Evolutionary conservation across 2,888 invertebrate genomes (phyloP).

Genomic region (Sthenelais limicola): DNA sequence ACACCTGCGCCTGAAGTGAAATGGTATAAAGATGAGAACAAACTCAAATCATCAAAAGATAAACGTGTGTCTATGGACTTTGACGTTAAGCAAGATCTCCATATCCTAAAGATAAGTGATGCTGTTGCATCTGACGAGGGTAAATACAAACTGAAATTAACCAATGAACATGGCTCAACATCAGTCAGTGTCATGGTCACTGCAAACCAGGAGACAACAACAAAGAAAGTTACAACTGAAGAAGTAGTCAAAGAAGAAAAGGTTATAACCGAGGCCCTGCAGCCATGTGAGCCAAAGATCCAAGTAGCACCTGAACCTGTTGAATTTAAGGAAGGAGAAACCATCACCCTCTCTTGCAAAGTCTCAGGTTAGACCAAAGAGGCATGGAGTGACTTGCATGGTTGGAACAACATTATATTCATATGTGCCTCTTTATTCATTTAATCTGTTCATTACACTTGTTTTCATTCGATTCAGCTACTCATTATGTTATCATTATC

Average conservation of each 20-base stretch:
- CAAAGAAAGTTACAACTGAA: no score
- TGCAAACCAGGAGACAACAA: no score
- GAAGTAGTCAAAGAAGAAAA: background rate
- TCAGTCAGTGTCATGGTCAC: slow-evolving; percentile 23
- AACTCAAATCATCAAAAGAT: slow-evolving; percentile 48
- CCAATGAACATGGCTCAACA: slow-evolving; percentile 45
- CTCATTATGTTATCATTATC: no score
- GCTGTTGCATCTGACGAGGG: slow-evolving; percentile 47
- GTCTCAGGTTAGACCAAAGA: slow-evolving; percentile 40
- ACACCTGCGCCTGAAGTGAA: slow-evolving; percentile 57
- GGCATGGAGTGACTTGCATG: no score
- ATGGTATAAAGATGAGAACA: slow-evolving; percentile 63
- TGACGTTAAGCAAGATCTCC: slow-evolving; percentile 31
- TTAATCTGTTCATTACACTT: no score
- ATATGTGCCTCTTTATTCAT: no score
- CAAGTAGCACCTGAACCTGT: slow-evolving; percentile 40
- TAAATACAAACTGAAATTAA: slow-evolving; percentile 46
- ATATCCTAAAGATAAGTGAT: slow-evolving; percentile 45
- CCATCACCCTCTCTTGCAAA: slow-evolving; percentile 41
- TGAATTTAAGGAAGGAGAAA: slow-evolving; percentile 45
- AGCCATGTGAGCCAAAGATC: slow-evolving; percentile 21
- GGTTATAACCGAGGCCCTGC: no score
- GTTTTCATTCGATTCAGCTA: no score
- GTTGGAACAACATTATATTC: no score
- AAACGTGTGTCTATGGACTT: slow-evolving; percentile 29